A percentile compares a stretch with the other conserved stretches of the same genome.
These are phyloP conservation scores for Paratilapia polleni DNA, from an alignment of 2,113 vertebrate genomes.

Conservation along the genomic window DNA sequence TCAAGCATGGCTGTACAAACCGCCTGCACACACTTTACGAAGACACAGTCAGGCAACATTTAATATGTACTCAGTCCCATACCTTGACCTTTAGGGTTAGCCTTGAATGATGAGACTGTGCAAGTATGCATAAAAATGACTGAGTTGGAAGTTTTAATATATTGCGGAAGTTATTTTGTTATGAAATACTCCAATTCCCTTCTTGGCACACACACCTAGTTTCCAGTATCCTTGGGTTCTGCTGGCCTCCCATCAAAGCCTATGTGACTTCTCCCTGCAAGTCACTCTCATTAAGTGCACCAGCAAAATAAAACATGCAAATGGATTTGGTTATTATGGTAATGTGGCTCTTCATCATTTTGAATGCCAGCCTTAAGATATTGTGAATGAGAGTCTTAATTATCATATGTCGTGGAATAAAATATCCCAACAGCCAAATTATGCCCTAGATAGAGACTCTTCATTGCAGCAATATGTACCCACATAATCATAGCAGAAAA, in stretches of 20 bases:
- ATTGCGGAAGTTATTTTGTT: neutral
- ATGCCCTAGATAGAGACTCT: slow-evolving; percentile 36
- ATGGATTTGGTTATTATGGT: slow-evolving; percentile 22
- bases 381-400: slow-evolving; percentile 24
- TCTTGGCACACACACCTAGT: slow-evolving; percentile 35
- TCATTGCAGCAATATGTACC: neutral
- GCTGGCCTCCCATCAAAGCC: slow-evolving; percentile 30
- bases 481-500: neutral
- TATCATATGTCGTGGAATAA: slow-evolving; percentile 24
- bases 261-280: slow-evolving; percentile 28
- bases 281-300: slow-evolving; percentile 30
- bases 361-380: slow-evolving; percentile 37
- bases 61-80: neutral
- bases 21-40: neutral
- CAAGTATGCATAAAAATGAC: neutral
- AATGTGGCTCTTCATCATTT: slow-evolving; percentile 24
- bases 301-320: slow-evolving; percentile 37
- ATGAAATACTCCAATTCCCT: neutral
- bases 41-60: neutral
- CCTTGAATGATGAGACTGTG: fast-evolving
- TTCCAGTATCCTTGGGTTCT: slow-evolving; percentile 19
- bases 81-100: neutral
- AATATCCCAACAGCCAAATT: slow-evolving; percentile 25
- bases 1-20: neutral
- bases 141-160: neutral